These are phyloP conservation scores for Bombus terrestris DNA, from an alignment of 1,140 invertebrate genomes.

Conservation along the genomic window DNA sequence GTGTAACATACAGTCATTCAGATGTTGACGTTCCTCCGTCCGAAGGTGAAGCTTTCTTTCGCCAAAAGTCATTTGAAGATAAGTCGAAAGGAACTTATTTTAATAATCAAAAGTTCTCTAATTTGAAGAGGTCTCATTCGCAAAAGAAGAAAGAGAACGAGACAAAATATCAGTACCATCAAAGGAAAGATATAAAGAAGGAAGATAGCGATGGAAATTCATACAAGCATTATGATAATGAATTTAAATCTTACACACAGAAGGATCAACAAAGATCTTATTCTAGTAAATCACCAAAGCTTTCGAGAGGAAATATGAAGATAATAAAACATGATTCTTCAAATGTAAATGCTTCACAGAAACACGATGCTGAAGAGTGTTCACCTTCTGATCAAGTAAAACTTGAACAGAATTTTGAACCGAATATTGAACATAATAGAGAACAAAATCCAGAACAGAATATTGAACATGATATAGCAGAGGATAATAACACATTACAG, in stretches of 20 bases:
- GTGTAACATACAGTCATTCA: slow-evolving; percentile 78
- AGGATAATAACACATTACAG: not conserved
- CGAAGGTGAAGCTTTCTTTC: slow-evolving; percentile 58
- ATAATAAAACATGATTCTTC: slow-evolving; percentile 52
- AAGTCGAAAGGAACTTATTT: slow-evolving; percentile 60
- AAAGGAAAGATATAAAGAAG: slow-evolving; percentile 63
- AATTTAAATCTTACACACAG: slow-evolving; percentile 18
- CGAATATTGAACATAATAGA: slow-evolving; percentile 4
- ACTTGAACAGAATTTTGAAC: slow-evolving; percentile 7
- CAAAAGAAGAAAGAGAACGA: slow-evolving; percentile 69
- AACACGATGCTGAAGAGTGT: not conserved
- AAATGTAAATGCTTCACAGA: not conserved
- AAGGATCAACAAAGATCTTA: slow-evolving; percentile 52
- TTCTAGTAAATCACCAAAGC: slow-evolving; percentile 48
- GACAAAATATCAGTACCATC: slow-evolving; percentile 64
- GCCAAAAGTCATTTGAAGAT: slow-evolving; percentile 75
- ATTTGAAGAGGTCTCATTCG: slow-evolving; percentile 68
- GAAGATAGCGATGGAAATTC: slow-evolving; percentile 56
- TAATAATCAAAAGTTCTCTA: slow-evolving; percentile 63
- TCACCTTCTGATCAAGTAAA: not conserved
- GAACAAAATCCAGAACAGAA: slow-evolving; percentile 3
- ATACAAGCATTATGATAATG: slow-evolving; percentile 28
- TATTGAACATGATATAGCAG: slow-evolving; percentile 1
- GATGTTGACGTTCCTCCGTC: slow-evolving; percentile 68
- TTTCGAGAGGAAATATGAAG: slow-evolving; percentile 47